Evolutionary conservation across 2,888 invertebrate genomes (phyloP), one percentile per base, ranked within the genome.

Genomic region (Lithodes maja): DNA sequence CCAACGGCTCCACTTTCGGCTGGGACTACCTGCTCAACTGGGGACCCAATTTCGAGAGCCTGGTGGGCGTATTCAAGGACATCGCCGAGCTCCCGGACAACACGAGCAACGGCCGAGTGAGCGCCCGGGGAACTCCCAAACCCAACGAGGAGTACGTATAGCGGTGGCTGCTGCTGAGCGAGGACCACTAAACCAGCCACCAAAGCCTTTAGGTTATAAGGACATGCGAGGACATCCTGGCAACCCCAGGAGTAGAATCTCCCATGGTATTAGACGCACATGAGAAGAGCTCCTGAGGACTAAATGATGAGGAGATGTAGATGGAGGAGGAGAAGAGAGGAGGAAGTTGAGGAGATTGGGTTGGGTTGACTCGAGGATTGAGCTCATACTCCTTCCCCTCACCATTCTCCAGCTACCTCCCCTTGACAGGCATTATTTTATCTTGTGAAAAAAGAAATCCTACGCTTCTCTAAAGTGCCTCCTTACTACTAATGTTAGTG

Each of bases 1-100:
- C 96, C 0, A 94, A 95, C 1, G 96, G 96, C 2, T 92, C 93
- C 61, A 96, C 97, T 2, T 95, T 98, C 80, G 97, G 98, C 86
- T 98, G 98, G 98, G 98, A 99, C 93, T 98, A 98, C 93, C 94
- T 98, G 92, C 95, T 99, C 88, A 98, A 98, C 94, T 99, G 98
- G 98, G 98, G 98, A 7, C 98, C 98, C 49, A 98, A 98, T 94
- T 99, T 98, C 94, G 98, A 98, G 94, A 98, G 97, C 93, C 95
- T 99, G 93, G 98, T 98, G 92, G 98, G 98, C 53, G 99, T 99
- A 82, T 99, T 98, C 93, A 98, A 97, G 94, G 99, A 99, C 94
- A 98, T 99, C 93, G 98, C 98, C 79, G 98, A 98, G 94, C 94
- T 99, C 92, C 98, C 98, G 2, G 98, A 98, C 93, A 93, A 91